A percentile compares a stretch with the other conserved stretches of the same genome.
These are phyloP conservation scores for Apteryx owenii DNA, from an alignment of 2,113 vertebrate species.

Conservation along the genomic window DNA sequence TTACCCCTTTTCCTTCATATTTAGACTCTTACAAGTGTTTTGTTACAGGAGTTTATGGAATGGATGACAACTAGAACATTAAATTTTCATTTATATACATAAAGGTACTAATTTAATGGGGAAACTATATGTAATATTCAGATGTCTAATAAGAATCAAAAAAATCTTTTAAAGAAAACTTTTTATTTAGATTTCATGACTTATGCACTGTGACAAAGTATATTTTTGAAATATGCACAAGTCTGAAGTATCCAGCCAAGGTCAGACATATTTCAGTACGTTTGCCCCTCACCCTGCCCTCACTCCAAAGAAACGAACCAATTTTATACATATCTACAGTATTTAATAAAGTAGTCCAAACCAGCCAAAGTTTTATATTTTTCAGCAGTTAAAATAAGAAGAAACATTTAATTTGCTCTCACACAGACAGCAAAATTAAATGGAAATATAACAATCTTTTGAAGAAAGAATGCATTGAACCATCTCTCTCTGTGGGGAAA, in stretches of 20 bases:
- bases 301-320: neutral
- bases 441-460: neutral
- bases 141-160: neutral
- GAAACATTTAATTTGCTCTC: slow-evolving; percentile 5
- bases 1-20: neutral
- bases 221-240: neutral
- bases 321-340: slow-evolving; percentile 63
- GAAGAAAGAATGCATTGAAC: slow-evolving; percentile 3
- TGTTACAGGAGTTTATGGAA: slow-evolving; percentile 4
- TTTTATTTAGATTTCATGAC: neutral
- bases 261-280: neutral
- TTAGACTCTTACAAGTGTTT: neutral
- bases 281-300: neutral
- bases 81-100: neutral
- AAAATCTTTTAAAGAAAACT: neutral
- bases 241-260: neutral
- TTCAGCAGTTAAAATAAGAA: slow-evolving; percentile 36
- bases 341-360: slow-evolving; percentile 63
- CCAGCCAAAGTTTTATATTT: slow-evolving; percentile 21
- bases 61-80: neutral
- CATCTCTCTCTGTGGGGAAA: neutral
- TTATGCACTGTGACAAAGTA: neutral
- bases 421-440: slow-evolving; percentile 4
- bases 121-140: neutral
- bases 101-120: neutral